Conservation (phyloP, 2,797 vertebrate species). For the Neostethus bicornis region DNA sequence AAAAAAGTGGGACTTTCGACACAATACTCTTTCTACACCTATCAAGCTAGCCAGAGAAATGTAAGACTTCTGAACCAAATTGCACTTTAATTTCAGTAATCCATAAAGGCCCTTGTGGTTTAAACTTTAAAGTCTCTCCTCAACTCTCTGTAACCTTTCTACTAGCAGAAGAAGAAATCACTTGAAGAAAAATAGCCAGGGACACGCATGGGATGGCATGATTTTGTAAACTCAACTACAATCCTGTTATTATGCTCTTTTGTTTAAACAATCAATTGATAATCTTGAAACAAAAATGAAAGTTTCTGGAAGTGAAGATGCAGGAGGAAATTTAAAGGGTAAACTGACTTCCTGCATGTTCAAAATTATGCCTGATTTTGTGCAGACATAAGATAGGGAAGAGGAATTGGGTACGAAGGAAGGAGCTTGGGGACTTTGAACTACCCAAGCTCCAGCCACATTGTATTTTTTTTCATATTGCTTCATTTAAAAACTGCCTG, state of each 20-base stretch:
- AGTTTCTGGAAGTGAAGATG: neutral
- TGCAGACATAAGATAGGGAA: neutral
- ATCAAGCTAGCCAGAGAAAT: conserved; percentile 25
- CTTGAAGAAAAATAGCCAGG: conserved; percentile 24
- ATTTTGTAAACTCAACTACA: conserved; percentile 1
- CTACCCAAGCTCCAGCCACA: neutral
- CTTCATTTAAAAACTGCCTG: too few species aligned
- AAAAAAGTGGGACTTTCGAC: neutral
- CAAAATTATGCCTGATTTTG: conserved; percentile 6
- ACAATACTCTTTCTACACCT: conserved; percentile 14
- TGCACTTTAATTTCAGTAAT: conserved; percentile 11
- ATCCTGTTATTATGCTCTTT: conserved; percentile 10
- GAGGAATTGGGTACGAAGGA: too few species aligned
- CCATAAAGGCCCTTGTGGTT: neutral
- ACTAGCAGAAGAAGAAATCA: conserved; percentile 4
- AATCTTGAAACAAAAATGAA: conserved; percentile 2
- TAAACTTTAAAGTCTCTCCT: conserved; percentile 6
- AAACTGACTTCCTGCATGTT: conserved; percentile 5
- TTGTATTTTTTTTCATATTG: too few species aligned
- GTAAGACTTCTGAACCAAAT: neutral
- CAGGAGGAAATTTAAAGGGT: conserved; percentile 16
- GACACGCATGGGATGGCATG: neutral
- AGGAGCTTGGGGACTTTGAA: too few species aligned
- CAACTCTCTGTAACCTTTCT: conserved; percentile 20
- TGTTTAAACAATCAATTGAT: conserved; percentile 13